These are phyloP conservation scores for Engraulis encrasicolus DNA, from an alignment of 2,113 vertebrate genomes.

Conservation along the genomic window DNA sequence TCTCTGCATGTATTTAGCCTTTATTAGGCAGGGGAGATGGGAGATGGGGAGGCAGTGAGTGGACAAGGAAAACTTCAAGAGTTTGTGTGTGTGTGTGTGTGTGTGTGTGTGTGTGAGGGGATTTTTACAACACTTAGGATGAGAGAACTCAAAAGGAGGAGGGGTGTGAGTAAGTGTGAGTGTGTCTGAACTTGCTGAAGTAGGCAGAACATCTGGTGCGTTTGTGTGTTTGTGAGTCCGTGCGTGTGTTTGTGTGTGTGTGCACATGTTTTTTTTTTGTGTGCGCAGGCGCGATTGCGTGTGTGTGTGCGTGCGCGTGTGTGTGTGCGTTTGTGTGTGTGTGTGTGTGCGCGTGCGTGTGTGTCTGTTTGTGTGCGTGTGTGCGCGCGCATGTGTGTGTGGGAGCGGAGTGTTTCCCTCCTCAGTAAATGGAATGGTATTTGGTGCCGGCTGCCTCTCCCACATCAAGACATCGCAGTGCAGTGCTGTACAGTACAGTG, in stretches of 20 bases:
- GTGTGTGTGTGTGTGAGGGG: slow-evolving; percentile 18
- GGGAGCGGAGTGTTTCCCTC: slow-evolving; percentile 55
- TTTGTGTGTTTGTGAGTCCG: slow-evolving; percentile 37
- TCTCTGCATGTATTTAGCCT: too few species aligned
- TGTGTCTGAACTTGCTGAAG: slow-evolving; percentile 64
- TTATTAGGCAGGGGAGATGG: slow-evolving; percentile 30
- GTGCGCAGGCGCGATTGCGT: too few species aligned
- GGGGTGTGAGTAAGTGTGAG: slow-evolving; percentile 35
- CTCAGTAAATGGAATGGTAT: slow-evolving; percentile 63
- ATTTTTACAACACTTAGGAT: not conserved
- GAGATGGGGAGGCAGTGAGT: too few species aligned
- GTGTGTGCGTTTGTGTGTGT: slow-evolving; percentile 38
- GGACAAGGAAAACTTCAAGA: not conserved
- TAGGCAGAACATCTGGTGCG: slow-evolving; percentile 63
- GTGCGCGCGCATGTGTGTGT: slow-evolving; percentile 32
- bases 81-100: slow-evolving; percentile 18
- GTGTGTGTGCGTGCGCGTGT: too few species aligned
- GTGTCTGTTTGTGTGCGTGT: slow-evolving; percentile 44
- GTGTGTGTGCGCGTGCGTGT: slow-evolving; percentile 49
- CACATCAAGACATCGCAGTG: slow-evolving; percentile 48
- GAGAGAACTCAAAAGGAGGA: not conserved
- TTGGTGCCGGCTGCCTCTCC: slow-evolving; percentile 52
- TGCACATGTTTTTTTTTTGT: too few species aligned
- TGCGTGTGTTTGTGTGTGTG: too few species aligned
- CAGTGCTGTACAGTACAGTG: not conserved